Evolutionary conservation across 2,113 vertebrate species (phyloP).

Genomic region (Pteropus alecto): DNA sequence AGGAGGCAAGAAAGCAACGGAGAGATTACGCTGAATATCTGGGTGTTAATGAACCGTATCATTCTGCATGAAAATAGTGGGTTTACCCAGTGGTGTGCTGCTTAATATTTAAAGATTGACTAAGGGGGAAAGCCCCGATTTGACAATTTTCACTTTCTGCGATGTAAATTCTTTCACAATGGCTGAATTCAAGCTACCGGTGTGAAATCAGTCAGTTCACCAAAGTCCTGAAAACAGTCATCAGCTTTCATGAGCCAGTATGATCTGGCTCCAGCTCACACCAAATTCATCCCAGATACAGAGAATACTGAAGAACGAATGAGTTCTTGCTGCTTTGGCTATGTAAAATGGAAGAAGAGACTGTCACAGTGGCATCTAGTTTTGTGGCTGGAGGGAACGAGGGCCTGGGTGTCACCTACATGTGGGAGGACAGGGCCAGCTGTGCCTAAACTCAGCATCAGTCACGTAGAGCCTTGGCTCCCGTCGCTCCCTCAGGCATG

Average conservation of each 20-base stretch:
- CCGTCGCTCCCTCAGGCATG: not conserved
- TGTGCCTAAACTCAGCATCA: not conserved
- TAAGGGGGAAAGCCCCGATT: not conserved
- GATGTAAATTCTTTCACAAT: not conserved
- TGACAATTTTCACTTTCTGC: not conserved
- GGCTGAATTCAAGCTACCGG: not conserved
- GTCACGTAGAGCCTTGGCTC: not conserved
- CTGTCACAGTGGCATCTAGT: not conserved
- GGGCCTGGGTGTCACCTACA: not conserved
- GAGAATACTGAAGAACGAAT: not conserved
- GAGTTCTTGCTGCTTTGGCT: not conserved
- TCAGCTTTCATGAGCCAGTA: not conserved
- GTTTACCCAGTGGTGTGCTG: not conserved
- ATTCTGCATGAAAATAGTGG: not conserved
- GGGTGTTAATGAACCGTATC: not conserved
- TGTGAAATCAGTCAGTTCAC: not conserved
- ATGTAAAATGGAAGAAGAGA: not conserved
- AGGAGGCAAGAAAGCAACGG: not conserved
- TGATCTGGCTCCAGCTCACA: not conserved
- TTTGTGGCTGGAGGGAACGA: not conserved
- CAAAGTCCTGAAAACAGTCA: not conserved
- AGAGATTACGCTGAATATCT: not conserved
- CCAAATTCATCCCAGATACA: not conserved
- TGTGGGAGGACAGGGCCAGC: no score
- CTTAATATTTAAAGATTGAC: not conserved